phyloP scores from a whole-genome alignment of 2,113 vertebrate species.

The Lasiurus cinereus region DNA sequence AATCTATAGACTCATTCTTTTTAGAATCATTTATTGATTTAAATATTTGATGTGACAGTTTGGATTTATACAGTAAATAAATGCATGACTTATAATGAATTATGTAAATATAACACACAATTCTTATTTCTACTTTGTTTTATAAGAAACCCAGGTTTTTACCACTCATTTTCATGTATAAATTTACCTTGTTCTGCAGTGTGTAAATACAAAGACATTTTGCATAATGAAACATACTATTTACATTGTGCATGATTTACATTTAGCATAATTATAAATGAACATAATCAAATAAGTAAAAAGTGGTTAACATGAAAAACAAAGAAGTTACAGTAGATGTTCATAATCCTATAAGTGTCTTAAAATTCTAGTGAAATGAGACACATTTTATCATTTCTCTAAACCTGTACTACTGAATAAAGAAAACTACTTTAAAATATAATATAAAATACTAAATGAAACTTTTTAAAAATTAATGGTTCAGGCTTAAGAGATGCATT shows the following conservation, averaged over 20 bases:
- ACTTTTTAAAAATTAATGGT: conserved; percentile 74
- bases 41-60: conserved; percentile 85
- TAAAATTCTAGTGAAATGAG: conserved; percentile 78
- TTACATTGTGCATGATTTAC: conserved; percentile 80
- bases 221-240: conserved; percentile 86
- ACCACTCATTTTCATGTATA: conserved; percentile 84
- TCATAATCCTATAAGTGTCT: conserved; percentile 78
- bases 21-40: conserved; percentile 89
- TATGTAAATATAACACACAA: conserved; percentile 84
- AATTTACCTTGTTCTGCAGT: conserved; percentile 80
- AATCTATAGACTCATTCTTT: conserved; percentile 55
- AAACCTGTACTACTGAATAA: conserved; percentile 74
- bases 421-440: conserved; percentile 79
- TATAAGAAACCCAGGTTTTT: conserved; percentile 80
- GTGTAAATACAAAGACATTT: conserved; percentile 84
- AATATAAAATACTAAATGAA: conserved; percentile 80
- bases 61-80: conserved; percentile 85
- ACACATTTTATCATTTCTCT: conserved; percentile 77
- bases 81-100: conserved; percentile 80
- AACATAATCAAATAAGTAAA: conserved; percentile 81
- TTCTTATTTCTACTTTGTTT: conserved; percentile 84
- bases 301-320: conserved; percentile 78
- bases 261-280: conserved; percentile 83
- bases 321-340: conserved; percentile 72
- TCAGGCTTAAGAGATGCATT: conserved; percentile 78